Evolutionary conservation across 2,797 vertebrate genomes (phyloP).

Genomic region (Stomatorhinus walkeri): DNA sequence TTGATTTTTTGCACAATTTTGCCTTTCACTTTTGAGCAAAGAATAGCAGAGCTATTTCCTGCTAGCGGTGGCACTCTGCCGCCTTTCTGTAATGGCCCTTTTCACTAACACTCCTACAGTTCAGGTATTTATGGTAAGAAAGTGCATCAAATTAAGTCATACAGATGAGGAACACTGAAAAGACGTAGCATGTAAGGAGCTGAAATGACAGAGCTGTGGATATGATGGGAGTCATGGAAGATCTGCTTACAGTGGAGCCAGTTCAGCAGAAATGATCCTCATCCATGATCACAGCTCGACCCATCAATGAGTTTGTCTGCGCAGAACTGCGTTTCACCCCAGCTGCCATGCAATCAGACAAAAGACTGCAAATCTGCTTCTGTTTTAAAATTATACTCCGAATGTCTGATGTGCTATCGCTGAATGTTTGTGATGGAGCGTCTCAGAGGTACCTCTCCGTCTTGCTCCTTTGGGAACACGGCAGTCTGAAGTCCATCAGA

Average conservation of each 20-base stretch:
- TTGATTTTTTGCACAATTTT: constrained; percentile 82
- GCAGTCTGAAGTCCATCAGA: background rate
- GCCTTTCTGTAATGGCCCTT: background rate
- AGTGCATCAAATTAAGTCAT: constrained; percentile 54
- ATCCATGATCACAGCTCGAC: constrained; percentile 58
- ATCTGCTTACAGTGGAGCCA: constrained; percentile 28
- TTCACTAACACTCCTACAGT: constrained; percentile 50
- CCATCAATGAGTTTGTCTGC: constrained; percentile 63
- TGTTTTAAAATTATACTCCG: constrained; percentile 62
- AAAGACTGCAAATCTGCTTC: constrained; percentile 59
- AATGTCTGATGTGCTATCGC: constrained; percentile 62
- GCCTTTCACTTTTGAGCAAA: constrained; percentile 54
- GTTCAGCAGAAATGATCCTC: constrained; percentile 60
- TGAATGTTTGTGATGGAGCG: constrained; percentile 19
- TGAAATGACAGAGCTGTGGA: constrained; percentile 54
- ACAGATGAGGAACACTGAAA: constrained; percentile 49
- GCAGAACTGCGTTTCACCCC: constrained; percentile 68
- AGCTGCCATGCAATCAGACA: constrained; percentile 58
- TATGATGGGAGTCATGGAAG: constrained; percentile 46
- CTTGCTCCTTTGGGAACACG: background rate
- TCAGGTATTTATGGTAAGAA: constrained; percentile 38
- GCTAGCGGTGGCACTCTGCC: constrained; percentile 37
- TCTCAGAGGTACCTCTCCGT: background rate
- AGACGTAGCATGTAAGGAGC: constrained; percentile 30
- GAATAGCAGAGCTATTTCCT: constrained; percentile 42